Percentiles rank a stretch among this genome's conserved stretches.
phyloP scores from a whole-genome alignment of 2,888 invertebrate species.

The Leptinotarsa tumamoca region DNA sequence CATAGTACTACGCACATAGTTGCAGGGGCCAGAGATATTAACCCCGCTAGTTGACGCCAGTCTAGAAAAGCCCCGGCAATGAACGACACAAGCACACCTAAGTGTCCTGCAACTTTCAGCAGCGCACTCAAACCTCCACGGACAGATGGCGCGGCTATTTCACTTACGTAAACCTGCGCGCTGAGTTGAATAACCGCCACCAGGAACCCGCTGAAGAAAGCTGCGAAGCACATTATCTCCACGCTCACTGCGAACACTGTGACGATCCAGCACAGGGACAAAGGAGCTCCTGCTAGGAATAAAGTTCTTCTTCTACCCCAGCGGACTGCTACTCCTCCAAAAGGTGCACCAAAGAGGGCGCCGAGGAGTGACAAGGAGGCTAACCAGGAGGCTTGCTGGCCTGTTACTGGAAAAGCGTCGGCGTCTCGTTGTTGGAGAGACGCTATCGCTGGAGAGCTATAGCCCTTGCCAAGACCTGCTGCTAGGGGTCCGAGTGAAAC shows the following conservation, averaged over 20 bases:
- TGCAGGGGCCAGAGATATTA: slow-evolving; percentile 83
- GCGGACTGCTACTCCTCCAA: slow-evolving; percentile 83
- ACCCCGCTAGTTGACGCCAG: slow-evolving; percentile 86
- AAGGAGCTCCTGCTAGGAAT: slow-evolving; percentile 79
- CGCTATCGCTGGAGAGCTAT: slow-evolving; percentile 85
- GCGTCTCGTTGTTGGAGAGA: slow-evolving; percentile 76
- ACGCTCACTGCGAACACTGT: slow-evolving; percentile 84
- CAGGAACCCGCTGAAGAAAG: slow-evolving; percentile 81
- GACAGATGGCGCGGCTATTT: slow-evolving; percentile 88
- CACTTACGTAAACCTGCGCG: slow-evolving; percentile 84
- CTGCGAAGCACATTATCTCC: slow-evolving; percentile 84
- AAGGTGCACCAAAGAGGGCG: slow-evolving; percentile 82
- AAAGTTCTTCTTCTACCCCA: slow-evolving; percentile 79
- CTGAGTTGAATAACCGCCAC: slow-evolving; percentile 65
- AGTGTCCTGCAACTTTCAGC: slow-evolving; percentile 86
- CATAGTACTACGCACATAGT: slow-evolving; percentile 81
- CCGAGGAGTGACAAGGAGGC: slow-evolving; percentile 84
- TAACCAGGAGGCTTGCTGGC: slow-evolving; percentile 85
- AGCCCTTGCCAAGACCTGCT: slow-evolving; percentile 84
- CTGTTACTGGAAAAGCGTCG: slow-evolving; percentile 74
- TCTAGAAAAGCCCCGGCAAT: slow-evolving; percentile 84
- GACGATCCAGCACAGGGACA: slow-evolving; percentile 84
- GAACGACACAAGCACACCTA: slow-evolving; percentile 87
- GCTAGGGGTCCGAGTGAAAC: slow-evolving; percentile 84
- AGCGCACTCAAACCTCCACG: slow-evolving; percentile 89